Percentiles rank a stretch among this genome's conserved stretches.
phyloP scores from a whole-genome alignment of 1,140 invertebrate genomes.

The Tenebrio molitor region DNA sequence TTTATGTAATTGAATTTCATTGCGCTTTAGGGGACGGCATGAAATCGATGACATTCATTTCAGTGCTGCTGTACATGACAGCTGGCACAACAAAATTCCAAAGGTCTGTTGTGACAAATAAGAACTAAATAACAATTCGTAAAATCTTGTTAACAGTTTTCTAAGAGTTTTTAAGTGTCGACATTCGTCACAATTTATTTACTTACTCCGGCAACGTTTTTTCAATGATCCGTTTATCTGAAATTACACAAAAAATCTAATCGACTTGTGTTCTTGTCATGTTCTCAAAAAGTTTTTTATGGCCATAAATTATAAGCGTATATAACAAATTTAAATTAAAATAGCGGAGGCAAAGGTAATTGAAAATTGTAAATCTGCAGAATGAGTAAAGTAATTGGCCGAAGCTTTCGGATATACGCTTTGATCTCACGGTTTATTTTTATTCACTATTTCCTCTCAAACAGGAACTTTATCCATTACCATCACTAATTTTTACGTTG shows the following conservation, averaged over 20 bases:
- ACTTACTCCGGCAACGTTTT: no score
- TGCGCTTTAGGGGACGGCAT: not conserved
- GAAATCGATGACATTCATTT: conserved; percentile 10
- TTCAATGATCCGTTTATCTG: no score
- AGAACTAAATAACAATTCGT: no score
- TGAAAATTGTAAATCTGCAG: conserved; percentile 29
- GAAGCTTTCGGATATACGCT: conserved; percentile 5
- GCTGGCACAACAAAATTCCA: conserved; percentile 12
- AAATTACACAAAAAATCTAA: not conserved
- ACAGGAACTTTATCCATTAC: conserved; percentile 17
- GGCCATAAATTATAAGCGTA: not conserved
- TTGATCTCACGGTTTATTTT: conserved; percentile 35
- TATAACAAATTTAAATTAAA: conserved; percentile 5
- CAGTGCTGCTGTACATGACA: conserved; percentile 6
- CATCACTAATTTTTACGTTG: conserved; percentile 1
- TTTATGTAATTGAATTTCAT: conserved; percentile 26
- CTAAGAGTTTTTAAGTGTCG: no score
- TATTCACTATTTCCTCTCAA: conserved; percentile 12
- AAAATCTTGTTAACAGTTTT: no score
- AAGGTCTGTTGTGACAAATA: no score
- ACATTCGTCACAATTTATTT: no score
- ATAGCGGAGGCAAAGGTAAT: conserved; percentile 7
- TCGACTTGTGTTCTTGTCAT: not conserved
- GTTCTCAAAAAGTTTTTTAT: not conserved
- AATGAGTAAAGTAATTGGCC: conserved; percentile 27